phyloP scores from a whole-genome alignment of 1,140 invertebrate genomes.

The Musca domestica region DNA sequence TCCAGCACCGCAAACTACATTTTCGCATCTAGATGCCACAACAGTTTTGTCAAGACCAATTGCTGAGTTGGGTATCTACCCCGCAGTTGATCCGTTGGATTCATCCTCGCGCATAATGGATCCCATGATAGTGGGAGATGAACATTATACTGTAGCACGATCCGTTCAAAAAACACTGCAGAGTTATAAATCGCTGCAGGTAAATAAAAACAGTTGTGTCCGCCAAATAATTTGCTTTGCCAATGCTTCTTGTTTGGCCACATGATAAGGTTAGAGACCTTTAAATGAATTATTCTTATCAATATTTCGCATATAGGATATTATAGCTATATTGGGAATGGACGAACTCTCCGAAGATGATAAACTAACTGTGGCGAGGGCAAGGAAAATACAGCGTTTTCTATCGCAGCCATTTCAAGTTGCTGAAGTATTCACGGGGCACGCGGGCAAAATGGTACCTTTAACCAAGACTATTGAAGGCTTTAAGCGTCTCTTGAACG shows the following conservation, averaged over 20 bases:
- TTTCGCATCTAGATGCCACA: slow-evolving; percentile 83
- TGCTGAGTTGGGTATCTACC: slow-evolving; percentile 81
- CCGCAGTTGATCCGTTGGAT: slow-evolving; percentile 81
- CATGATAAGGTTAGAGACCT: too few species aligned
- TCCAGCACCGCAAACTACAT: slow-evolving; percentile 81
- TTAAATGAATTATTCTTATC: background rate
- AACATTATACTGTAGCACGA: slow-evolving; percentile 75
- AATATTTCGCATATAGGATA: slow-evolving; percentile 56
- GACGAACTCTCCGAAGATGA: slow-evolving; percentile 84
- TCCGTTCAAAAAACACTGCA: slow-evolving; percentile 81
- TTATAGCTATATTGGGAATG: slow-evolving; percentile 83
- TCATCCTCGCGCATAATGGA: slow-evolving; percentile 80
- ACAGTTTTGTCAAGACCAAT: slow-evolving; percentile 81
- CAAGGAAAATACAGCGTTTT: slow-evolving; percentile 80
- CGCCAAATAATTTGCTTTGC: too few species aligned
- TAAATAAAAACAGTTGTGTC: too few species aligned
- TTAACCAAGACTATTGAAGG: slow-evolving; percentile 61
- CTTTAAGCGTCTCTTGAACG: slow-evolving; percentile 60
- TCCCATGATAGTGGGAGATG: slow-evolving; percentile 73
- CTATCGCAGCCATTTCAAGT: slow-evolving; percentile 81
- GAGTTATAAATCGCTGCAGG: slow-evolving; percentile 72
- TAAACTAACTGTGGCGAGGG: slow-evolving; percentile 77
- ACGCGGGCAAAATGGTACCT: slow-evolving; percentile 64
- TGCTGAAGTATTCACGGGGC: slow-evolving; percentile 69
- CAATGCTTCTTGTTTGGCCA: too few species aligned